Percentiles rank a stretch among this genome's conserved stretches.
phyloP scores from a whole-genome alignment of 2,888 invertebrate species.

The Oligia strigilis region DNA sequence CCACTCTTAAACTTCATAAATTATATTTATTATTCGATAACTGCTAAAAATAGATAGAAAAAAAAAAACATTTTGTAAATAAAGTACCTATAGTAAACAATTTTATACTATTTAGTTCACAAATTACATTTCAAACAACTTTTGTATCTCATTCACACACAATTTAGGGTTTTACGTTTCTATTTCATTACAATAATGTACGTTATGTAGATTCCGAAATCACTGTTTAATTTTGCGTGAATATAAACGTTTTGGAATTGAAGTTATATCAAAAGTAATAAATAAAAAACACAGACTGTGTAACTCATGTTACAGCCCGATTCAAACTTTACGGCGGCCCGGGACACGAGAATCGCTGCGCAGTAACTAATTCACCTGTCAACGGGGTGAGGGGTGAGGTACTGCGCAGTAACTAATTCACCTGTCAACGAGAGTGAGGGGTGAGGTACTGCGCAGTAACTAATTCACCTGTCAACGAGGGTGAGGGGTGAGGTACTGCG shows the following conservation, averaged over 20 bases:
- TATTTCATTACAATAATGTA: constrained; percentile 7
- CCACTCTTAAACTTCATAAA: constrained; percentile 43
- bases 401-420: too few relatives aligned
- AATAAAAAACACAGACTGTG: background rate
- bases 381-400: too few relatives aligned
- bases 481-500: too few relatives aligned
- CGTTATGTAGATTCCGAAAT: background rate
- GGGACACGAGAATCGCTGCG: too few relatives aligned
- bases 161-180: background rate
- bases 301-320: background rate
- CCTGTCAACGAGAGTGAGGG: too few relatives aligned
- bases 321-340: too few relatives aligned
- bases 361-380: too few relatives aligned
- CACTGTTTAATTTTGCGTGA: constrained; percentile 1
- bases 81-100: constrained; percentile 44
- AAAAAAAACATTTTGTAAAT: constrained; percentile 53
- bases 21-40: constrained; percentile 55
- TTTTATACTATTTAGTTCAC: constrained; percentile 34
- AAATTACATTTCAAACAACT: constrained; percentile 20
- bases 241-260: constrained; percentile 18
- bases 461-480: too few relatives aligned
- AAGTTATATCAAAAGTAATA: background rate
- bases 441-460: too few relatives aligned
- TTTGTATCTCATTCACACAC: constrained; percentile 17
- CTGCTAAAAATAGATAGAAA: constrained; percentile 39